Conservation (phyloP, 2,113 vertebrate species). For the Ameiurus melas region DNA sequence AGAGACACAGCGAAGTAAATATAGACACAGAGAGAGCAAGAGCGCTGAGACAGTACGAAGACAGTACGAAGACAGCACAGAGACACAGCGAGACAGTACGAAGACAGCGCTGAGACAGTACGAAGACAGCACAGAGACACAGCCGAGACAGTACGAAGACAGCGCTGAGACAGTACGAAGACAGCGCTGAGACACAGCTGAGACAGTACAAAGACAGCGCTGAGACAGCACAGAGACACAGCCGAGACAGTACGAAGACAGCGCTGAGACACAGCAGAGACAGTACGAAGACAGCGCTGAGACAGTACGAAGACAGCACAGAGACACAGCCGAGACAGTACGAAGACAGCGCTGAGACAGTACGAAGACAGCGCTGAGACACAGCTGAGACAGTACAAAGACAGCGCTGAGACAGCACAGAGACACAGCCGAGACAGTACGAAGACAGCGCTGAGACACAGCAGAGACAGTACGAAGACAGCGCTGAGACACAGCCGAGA, state of each 20-base stretch:
- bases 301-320: not conserved
- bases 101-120: not conserved
- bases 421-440: not conserved
- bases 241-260: not conserved
- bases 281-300: not conserved
- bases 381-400: not conserved
- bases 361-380: not conserved
- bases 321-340: not conserved
- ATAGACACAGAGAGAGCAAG: no score
- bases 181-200: not conserved
- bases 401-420: not conserved
- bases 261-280: not conserved
- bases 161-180: not conserved
- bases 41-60: not conserved
- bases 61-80: not conserved
- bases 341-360: not conserved
- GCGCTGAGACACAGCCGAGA: not conserved
- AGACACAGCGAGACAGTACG: not conserved
- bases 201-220: not conserved
- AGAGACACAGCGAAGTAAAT: no score
- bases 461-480: not conserved
- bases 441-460: not conserved
- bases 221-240: not conserved
- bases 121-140: not conserved
- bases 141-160: not conserved